Evolutionary conservation across 2,797 vertebrate species (phyloP).

Genomic region (Bothrops alternatus): DNA sequence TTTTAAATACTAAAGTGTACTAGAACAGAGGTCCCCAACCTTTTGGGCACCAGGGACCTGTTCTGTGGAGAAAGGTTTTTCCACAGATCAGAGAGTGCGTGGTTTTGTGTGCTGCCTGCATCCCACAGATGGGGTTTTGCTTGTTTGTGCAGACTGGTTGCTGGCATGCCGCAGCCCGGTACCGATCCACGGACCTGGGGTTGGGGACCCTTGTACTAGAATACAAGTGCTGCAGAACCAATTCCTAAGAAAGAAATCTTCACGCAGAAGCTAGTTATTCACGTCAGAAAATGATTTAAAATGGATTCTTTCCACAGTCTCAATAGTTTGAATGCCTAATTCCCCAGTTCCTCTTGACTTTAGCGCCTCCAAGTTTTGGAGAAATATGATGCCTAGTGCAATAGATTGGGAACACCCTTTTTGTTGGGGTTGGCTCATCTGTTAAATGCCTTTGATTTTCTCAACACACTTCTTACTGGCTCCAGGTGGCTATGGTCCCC

Average conservation of each 20-base stretch:
- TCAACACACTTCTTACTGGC: neutral
- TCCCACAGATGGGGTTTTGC: too few species aligned
- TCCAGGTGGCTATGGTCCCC: slow-evolving; percentile 90
- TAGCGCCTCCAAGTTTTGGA: neutral
- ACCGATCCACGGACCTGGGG: too few species aligned
- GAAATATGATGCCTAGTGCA: neutral
- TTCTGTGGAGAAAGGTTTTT: too few species aligned
- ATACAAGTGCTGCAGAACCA: neutral
- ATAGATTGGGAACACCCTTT: neutral
- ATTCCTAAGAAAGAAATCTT: neutral
- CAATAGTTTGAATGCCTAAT: neutral
- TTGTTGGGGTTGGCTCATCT: neutral
- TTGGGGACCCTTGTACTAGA: too few species aligned
- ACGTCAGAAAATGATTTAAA: neutral
- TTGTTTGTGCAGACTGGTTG: too few species aligned
- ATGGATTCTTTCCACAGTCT: neutral
- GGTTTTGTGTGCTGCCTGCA: too few species aligned
- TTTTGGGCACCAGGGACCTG: too few species aligned
- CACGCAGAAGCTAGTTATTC: neutral
- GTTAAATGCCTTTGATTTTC: neutral
- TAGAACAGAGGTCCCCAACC: neutral
- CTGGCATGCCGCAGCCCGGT: too few species aligned
- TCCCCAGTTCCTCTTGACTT: neutral
- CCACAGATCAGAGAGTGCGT: too few species aligned
- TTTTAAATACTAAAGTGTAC: neutral